Evolutionary conservation across 2,113 vertebrate genomes (phyloP).

Genomic region (Bujurquina vittata): DNA sequence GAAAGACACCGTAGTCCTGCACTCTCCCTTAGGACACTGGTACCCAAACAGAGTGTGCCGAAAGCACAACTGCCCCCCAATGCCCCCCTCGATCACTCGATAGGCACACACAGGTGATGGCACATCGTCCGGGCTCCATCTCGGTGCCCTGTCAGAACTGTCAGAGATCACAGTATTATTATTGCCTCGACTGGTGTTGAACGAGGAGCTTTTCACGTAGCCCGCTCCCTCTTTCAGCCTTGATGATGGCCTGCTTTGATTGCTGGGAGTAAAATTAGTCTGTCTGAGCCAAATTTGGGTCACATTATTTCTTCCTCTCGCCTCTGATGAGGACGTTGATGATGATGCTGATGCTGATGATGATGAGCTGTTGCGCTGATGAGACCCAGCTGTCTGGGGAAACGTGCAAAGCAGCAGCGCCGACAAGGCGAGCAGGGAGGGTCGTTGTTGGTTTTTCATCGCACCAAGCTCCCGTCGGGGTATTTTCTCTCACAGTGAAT

Average conservation of each 20-base stretch:
- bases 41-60: conserved; percentile 82
- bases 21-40: conserved; percentile 80
- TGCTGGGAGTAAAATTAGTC: conserved; percentile 18
- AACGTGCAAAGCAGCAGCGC: conserved; percentile 66
- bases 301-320: conserved; percentile 27
- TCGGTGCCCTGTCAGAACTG: conserved; percentile 15
- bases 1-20: conserved; percentile 79
- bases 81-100: conserved; percentile 69
- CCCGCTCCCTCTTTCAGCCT: conserved; percentile 37
- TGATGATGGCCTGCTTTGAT: conserved; percentile 39
- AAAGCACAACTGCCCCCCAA: conserved; percentile 85
- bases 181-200: conserved; percentile 41
- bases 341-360: conserved; percentile 25
- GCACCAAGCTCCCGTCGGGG: conserved; percentile 30
- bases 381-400: conserved; percentile 47
- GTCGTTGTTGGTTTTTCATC: conserved; percentile 64
- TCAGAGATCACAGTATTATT: conserved; percentile 42
- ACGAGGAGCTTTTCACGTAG: neutral
- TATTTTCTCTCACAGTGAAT: conserved; percentile 50
- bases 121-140: conserved; percentile 55
- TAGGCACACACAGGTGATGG: conserved; percentile 77
- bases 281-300: conserved; percentile 22
- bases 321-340: conserved; percentile 37
- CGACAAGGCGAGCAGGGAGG: conserved; percentile 63
- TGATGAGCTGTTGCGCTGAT: conserved; percentile 32